Evolutionary conservation across 2,797 vertebrate genomes (phyloP), one percentile per base, ranked within the genome.

Genomic region (Phataginus tetradactyla): DNA sequence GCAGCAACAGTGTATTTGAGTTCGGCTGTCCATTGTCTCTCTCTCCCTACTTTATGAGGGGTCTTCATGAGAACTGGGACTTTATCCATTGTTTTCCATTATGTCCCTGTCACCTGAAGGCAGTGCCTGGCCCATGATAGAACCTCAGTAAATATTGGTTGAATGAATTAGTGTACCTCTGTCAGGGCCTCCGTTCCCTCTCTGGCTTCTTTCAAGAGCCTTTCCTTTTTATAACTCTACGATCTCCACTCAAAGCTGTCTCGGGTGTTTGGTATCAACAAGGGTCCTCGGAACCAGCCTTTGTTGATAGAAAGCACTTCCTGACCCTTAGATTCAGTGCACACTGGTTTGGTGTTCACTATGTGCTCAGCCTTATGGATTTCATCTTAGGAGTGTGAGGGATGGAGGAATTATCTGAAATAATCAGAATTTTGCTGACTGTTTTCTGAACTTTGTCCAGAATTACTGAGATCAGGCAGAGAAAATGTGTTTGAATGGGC

Each of bases 371-470:
- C 37, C 61, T 89, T 61, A 21, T 4, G 12, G 15, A 69, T 84
- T 66, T 89, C 37, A 57, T 57, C 64, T 55, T 53, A 32, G n/a
- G 18, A 86, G 34, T 69, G 39, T 80, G 39, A 92, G 39, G 89
- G 25, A 27, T 51, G 64, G 39, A 83, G 25, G 18, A 87, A 80
- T 69, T 71, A 80, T 21, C 49, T 51, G 61, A 87, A 84, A 13
- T 85, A 51, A n/a, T 81, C 37, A 74, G 55, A 72, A 69, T 39
- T 72, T 78, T 87, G 9, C 32, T 59, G 68, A 37, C n/a, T 74
- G 7, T 42, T 92, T 77, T 85, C 34, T 95, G 64, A 95, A 79
- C 80, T 71, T 45, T 79, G 25, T 79, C 20, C 87, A 68, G 53
- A 55, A 21, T 64, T 29, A 92, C 34, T 10, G 21, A 87, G 34